These are phyloP conservation scores for Perizoma flavofasciatum DNA, from an alignment of 2,888 invertebrate genomes.

Conservation along the genomic window DNA sequence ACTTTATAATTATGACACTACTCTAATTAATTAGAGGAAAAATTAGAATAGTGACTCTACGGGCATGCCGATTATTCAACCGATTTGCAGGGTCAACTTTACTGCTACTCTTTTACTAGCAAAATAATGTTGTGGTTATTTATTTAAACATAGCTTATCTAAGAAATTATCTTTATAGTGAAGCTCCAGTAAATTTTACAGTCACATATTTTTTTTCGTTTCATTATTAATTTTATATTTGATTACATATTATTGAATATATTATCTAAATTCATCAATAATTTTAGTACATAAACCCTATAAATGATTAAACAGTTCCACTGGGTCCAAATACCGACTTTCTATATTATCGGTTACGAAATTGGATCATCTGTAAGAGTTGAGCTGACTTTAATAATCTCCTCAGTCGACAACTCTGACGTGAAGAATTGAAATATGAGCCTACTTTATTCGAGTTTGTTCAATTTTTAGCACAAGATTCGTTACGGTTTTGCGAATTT, in stretches of 20 bases:
- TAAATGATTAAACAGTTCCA: too few relatives aligned
- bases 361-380: constrained; percentile 7
- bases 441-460: constrained; percentile 12
- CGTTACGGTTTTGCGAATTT: constrained; percentile 6
- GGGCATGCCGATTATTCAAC: neutral
- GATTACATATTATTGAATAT: too few relatives aligned
- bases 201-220: too few relatives aligned
- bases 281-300: too few relatives aligned
- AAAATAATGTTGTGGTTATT: too few relatives aligned
- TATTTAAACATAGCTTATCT: too few relatives aligned
- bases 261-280: too few relatives aligned
- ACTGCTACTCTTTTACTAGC: neutral
- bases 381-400: constrained; percentile 21
- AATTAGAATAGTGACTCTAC: neutral
- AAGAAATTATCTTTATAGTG: too few relatives aligned
- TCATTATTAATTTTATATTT: too few relatives aligned
- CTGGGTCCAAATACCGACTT: too few relatives aligned
- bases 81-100: neutral
- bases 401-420: constrained; percentile 11
- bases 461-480: constrained; percentile 11
- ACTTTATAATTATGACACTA: constrained; percentile 5
- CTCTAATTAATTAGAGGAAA: neutral
- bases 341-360: constrained; percentile 1
- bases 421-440: constrained; percentile 26
- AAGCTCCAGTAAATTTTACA: too few relatives aligned